Base-by-base conservation (phyloP, 2,888 invertebrate genomes). In the Archaeoteleia sp. region DNA sequence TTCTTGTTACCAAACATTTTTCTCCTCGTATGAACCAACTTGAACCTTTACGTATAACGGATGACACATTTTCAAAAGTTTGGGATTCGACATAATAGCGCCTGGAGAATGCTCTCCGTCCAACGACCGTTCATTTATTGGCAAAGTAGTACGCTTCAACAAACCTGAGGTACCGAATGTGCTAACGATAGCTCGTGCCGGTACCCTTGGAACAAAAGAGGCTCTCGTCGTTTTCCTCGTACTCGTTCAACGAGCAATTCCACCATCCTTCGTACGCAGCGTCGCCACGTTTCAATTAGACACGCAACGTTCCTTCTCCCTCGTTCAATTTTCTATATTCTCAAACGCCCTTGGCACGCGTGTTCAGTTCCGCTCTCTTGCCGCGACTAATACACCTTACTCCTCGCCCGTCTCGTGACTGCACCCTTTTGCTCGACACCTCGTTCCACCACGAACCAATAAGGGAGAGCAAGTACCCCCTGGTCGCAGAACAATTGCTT, bases 281-380 rank as follows among this genome's bases (percentile, higher is more conserved):
- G 46, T 45, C 53, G 37, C 55, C 67, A 63, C 60, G 63, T 72
- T 73, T 66, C 63, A 72, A 71, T 71, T 71, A 72, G 58, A 66
- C 61, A 45, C 27, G 23, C 51, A 63, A 66, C 45, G 29, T 45
- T n/a, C 25, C 49, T 9, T 14, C 2, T 25, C 25, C 9, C 12
- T 10, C 34, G 17, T 23, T 9, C 2, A 10, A 15, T 45, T 45
- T 15, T 14, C 43, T 30, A 27, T 40, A 17, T 46, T 23, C 10
- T 1, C 17, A n/a, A 8, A 7, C 25, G 9, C 9, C n/a, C 29
- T 12, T 12, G 42, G 39, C 17, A 37, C 17, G 12, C 23, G 23
- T 46, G 27, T 3, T 27, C 27, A 9, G 13, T 23, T 39, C 17
- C n/a, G 17, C 34, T 46, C 34, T 27, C 13, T 39, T 40, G 15